Evolutionary conservation across 2,113 vertebrate species (phyloP).

Genomic region (Pipa parva): DNA sequence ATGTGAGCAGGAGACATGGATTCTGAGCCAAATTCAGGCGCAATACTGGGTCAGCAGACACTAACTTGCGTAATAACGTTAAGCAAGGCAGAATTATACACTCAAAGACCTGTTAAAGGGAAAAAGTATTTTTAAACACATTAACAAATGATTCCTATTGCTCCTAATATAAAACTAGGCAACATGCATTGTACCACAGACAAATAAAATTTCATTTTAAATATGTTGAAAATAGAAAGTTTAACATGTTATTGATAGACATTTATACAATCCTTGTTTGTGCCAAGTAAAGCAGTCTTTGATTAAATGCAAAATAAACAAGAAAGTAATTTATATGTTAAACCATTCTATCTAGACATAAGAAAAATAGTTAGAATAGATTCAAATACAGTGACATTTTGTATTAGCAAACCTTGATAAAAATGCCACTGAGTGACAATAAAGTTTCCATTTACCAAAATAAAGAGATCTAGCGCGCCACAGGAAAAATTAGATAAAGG

Average conservation of each 20-base stretch:
- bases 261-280: not conserved
- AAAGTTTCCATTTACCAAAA: too few species aligned
- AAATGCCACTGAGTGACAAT: too few species aligned
- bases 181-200: too few species aligned
- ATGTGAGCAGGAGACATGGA: slow-evolving; percentile 65
- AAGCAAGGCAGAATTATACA: slow-evolving; percentile 73
- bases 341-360: not conserved
- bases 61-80: slow-evolving; percentile 78
- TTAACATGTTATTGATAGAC: too few species aligned
- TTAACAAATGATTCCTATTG: too few species aligned
- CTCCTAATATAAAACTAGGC: too few species aligned
- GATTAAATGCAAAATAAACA: not conserved
- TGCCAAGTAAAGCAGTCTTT: not conserved
- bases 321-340: not conserved
- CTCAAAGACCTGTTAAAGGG: slow-evolving; percentile 66
- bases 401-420: too few species aligned
- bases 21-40: slow-evolving; percentile 73
- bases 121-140: not conserved
- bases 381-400: too few species aligned
- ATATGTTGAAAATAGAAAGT: too few species aligned
- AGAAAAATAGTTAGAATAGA: not conserved
- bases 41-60: slow-evolving; percentile 71
- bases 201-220: too few species aligned
- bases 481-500: not conserved
- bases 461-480: too few species aligned